A percentile compares a stretch with the other conserved stretches of the same genome.
These are phyloP conservation scores for Cottoperca gobio DNA, from an alignment of 2,797 vertebrate species.

Conservation along the genomic window DNA sequence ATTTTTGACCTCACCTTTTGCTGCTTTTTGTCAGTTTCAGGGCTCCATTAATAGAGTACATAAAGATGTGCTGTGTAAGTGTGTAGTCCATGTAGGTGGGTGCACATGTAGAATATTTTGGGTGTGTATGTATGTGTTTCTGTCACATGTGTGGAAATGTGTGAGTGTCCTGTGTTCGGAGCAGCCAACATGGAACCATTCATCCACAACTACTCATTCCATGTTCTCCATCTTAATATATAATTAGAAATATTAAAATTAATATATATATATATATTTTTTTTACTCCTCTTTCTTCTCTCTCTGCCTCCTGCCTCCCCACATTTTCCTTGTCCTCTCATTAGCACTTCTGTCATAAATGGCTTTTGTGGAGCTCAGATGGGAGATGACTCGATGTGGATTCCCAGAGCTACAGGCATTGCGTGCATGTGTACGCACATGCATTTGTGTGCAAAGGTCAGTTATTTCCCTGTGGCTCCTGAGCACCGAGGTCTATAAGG, in stretches of 20 bases:
- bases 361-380: constrained; percentile 50
- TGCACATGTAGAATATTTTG: not conserved
- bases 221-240: not conserved
- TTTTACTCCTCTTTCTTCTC: constrained; percentile 10
- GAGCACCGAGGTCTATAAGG: constrained; percentile 42
- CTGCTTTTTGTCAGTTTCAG: too few species aligned
- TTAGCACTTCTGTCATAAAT: constrained; percentile 42
- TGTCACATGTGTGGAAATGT: too few species aligned
- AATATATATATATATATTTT: constrained; percentile 11
- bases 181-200: constrained; percentile 8
- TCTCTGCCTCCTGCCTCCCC: not conserved
- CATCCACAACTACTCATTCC: constrained; percentile 14
- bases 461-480: constrained; percentile 43
- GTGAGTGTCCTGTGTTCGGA: constrained; percentile 1
- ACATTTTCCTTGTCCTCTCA: constrained; percentile 37
- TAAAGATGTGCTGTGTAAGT: not conserved
- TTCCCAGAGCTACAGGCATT: constrained; percentile 34
- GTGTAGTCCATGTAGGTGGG: not conserved
- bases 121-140: not conserved
- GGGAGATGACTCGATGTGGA: constrained; percentile 57
- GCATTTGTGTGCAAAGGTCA: constrained; percentile 60
- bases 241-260: too few species aligned
- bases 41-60: not conserved
- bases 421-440: not conserved
- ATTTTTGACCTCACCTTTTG: not conserved